Conservation (phyloP, 1,140 invertebrate genomes). For the Drosophila prosaltans region DNA sequence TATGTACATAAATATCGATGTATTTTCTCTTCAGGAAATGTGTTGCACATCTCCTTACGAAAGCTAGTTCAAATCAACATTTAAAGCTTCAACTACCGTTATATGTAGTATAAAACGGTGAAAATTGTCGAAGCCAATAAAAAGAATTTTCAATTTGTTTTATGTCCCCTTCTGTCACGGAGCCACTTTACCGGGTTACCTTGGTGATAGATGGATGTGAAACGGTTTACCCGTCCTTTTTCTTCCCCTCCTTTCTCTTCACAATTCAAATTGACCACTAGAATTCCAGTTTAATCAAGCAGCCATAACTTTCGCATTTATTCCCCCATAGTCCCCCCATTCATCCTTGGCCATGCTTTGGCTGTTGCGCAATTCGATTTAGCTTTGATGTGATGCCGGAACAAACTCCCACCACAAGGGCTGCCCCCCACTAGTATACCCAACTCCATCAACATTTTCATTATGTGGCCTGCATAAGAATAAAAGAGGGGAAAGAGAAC, state of each 20-base stretch:
- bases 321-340: background rate
- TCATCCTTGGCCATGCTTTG: constrained; percentile 36
- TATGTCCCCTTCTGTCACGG: background rate
- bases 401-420: constrained; percentile 12
- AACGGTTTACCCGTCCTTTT: background rate
- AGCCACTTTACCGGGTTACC: background rate
- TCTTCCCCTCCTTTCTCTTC: no score
- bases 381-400: constrained; percentile 63
- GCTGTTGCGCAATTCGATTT: constrained; percentile 75
- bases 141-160: constrained; percentile 7
- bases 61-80: background rate
- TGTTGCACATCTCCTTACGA: background rate
- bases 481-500: constrained; percentile 3
- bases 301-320: constrained; percentile 15
- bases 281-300: constrained; percentile 53
- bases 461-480: constrained; percentile 43
- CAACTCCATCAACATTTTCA: constrained; percentile 32
- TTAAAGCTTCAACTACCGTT: background rate
- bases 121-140: background rate
- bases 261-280: constrained; percentile 46
- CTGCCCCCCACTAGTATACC: background rate
- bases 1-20: no score
- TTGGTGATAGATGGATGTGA: constrained; percentile 1
- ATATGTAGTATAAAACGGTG: background rate
- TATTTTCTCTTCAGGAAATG: no score